Evolutionary conservation across 2,113 vertebrate species (phyloP).

Genomic region (Zootoca vivipara): DNA sequence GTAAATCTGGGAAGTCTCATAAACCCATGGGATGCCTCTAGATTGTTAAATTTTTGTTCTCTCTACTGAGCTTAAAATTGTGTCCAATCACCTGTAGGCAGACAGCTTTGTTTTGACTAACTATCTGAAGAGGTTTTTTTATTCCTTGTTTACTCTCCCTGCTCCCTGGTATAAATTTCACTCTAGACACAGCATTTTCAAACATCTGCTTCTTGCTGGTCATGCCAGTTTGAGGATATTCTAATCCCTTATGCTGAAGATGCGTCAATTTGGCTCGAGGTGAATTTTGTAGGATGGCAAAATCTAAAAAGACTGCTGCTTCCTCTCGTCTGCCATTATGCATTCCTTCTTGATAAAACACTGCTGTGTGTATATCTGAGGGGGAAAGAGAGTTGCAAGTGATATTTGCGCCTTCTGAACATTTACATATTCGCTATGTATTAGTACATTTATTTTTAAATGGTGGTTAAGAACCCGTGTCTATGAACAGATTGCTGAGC

Average conservation of each 20-base stretch:
- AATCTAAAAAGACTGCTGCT: not conserved
- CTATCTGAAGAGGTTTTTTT: not conserved
- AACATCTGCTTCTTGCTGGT: conserved; percentile 24
- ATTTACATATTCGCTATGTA: not conserved
- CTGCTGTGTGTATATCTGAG: not conserved
- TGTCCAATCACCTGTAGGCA: not conserved
- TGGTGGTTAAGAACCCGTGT: not conserved
- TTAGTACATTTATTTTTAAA: not conserved
- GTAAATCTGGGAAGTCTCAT: conserved; percentile 1
- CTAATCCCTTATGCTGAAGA: not conserved
- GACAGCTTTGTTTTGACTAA: not conserved
- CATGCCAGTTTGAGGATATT: not conserved
- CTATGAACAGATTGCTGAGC: not conserved
- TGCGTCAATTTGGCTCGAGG: not conserved
- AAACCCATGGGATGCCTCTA: not conserved
- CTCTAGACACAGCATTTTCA: conserved; percentile 15
- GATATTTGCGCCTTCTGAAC: not conserved
- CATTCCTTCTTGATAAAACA: not conserved
- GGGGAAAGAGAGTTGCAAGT: not conserved
- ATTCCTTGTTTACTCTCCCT: not conserved
- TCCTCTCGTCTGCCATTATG: not conserved
- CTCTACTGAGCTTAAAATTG: not conserved
- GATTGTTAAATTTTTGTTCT: conserved; percentile 13
- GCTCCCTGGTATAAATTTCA: conserved; percentile 31
- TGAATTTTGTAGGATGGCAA: conserved; percentile 9